Conservation (phyloP, 2,113 vertebrate species). For the Taxidea taxus region DNA sequence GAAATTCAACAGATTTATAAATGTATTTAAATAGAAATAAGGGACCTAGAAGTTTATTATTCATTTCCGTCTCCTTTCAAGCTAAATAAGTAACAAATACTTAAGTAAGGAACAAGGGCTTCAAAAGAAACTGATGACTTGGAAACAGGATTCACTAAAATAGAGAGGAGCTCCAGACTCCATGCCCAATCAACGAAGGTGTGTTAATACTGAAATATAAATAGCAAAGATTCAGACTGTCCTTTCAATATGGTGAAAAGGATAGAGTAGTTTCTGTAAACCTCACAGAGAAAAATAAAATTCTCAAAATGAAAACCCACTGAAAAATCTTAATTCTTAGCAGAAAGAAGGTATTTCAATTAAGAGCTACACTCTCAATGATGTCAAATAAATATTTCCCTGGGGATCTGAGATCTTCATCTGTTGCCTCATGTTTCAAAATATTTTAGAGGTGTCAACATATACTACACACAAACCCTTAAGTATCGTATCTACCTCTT, state of each 20-base stretch:
- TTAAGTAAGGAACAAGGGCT: slow-evolving; percentile 55
- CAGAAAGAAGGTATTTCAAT: slow-evolving; percentile 53
- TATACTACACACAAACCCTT: not conserved
- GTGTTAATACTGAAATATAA: slow-evolving; percentile 81
- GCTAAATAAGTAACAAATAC: slow-evolving; percentile 47
- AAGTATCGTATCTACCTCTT: not conserved
- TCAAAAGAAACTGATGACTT: not conserved
- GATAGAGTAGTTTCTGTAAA: slow-evolving; percentile 69
- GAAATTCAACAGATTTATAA: slow-evolving; percentile 65
- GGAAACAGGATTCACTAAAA: slow-evolving; percentile 6
- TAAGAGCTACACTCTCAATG: slow-evolving; percentile 48
- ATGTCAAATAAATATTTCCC: slow-evolving; percentile 56
- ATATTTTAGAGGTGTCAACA: slow-evolving; percentile 38
- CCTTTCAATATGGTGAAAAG: slow-evolving; percentile 56
- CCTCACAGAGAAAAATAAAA: slow-evolving; percentile 67
- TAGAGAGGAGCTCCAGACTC: slow-evolving; percentile 69
- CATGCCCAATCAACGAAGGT: slow-evolving; percentile 75
- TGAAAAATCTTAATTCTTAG: not conserved
- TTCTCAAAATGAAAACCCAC: slow-evolving; percentile 65
- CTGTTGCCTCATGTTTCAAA: slow-evolving; percentile 59
- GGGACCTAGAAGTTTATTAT: not conserved
- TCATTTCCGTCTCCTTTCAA: not conserved
- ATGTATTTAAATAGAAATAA: slow-evolving; percentile 63
- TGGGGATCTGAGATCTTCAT: slow-evolving; percentile 52
- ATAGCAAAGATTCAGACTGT: slow-evolving; percentile 53